These are phyloP conservation scores for Neoascia interrupta DNA, from an alignment of 2,888 invertebrate species.

Conservation along the genomic window DNA sequence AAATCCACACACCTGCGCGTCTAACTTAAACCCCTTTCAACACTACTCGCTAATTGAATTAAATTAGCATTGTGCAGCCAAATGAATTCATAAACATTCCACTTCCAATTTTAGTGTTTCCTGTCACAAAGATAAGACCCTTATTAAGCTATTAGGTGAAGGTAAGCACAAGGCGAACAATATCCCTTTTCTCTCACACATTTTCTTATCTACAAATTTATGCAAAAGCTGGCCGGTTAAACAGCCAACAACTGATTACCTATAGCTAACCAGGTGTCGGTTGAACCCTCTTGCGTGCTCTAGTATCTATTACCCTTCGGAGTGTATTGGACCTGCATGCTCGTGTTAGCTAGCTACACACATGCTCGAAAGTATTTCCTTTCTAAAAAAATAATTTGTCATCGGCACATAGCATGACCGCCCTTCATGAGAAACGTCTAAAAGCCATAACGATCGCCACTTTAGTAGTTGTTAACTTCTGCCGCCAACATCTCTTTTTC, in stretches of 20 bases:
- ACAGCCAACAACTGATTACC: conserved; percentile 36
- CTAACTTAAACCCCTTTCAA: conserved; percentile 6
- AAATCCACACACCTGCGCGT: too few species aligned
- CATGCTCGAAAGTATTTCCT: background rate
- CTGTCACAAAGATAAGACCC: conserved; percentile 45
- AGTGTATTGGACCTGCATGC: conserved; percentile 12
- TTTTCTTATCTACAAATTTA: conserved; percentile 8
- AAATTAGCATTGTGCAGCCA: conserved; percentile 49
- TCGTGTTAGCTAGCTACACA: conserved; percentile 15
- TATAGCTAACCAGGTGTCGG: conserved; percentile 54
- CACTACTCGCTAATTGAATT: conserved; percentile 48
- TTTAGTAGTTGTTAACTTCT: conserved; percentile 53
- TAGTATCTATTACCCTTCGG: conserved; percentile 13
- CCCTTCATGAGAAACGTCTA: conserved; percentile 49
- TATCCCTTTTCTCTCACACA: conserved; percentile 24
- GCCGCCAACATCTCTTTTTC: conserved; percentile 6
- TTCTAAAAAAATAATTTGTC: conserved; percentile 52
- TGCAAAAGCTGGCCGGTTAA: conserved; percentile 26
- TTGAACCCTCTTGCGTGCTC: conserved; percentile 18
- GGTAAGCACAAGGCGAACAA: conserved; percentile 29
- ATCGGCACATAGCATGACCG: conserved; percentile 58
- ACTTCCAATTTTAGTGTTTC: conserved; percentile 46
- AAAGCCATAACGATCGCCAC: conserved; percentile 59
- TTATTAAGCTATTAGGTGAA: conserved; percentile 61
- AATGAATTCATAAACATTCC: conserved; percentile 52